A percentile compares a stretch with the other conserved stretches of the same genome.
phyloP scores from a whole-genome alignment of 2,888 invertebrate species.

The Sialis fuliginosa region DNA sequence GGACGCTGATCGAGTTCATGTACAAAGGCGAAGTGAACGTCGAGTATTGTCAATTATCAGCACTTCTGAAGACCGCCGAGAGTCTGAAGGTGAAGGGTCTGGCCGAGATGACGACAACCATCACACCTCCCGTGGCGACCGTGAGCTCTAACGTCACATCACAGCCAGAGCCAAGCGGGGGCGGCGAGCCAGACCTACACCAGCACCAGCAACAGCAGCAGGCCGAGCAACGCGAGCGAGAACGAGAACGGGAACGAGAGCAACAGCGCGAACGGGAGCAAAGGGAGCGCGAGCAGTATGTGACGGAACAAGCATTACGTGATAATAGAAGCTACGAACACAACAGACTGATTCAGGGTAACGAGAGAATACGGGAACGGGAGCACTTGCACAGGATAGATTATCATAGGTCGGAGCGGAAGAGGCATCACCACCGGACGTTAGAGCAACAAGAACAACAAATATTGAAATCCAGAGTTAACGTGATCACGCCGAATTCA shows the following conservation, averaged over 20 bases:
- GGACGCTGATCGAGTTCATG: slow-evolving; percentile 90
- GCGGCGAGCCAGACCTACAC: slow-evolving; percentile 17
- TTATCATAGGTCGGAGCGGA: slow-evolving; percentile 7
- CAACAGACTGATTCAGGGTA: slow-evolving; percentile 9
- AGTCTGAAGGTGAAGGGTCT: slow-evolving; percentile 85
- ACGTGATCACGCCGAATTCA: slow-evolving; percentile 16
- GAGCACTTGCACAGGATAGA: slow-evolving; percentile 11
- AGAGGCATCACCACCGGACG: slow-evolving; percentile 9
- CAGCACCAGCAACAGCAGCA: slow-evolving; percentile 13
- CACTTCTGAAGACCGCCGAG: slow-evolving; percentile 80
- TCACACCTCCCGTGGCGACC: slow-evolving; percentile 22
- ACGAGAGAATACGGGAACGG: slow-evolving; percentile 12
- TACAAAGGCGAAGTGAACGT: slow-evolving; percentile 93
- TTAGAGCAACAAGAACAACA: slow-evolving; percentile 8
- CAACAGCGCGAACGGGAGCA: slow-evolving; percentile 15
- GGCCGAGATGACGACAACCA: slow-evolving; percentile 61
- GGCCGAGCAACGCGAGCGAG: slow-evolving; percentile 12
- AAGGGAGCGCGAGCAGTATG: slow-evolving; percentile 2
- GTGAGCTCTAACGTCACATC: slow-evolving; percentile 43
- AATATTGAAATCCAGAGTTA: neutral
- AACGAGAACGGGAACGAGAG: slow-evolving; percentile 14
- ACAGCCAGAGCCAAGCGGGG: slow-evolving; percentile 22
- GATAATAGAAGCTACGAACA: neutral
- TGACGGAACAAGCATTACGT: neutral
- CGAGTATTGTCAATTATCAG: slow-evolving; percentile 81